phyloP scores from a whole-genome alignment of 1,140 invertebrate species.

The Ephestia elutella region DNA sequence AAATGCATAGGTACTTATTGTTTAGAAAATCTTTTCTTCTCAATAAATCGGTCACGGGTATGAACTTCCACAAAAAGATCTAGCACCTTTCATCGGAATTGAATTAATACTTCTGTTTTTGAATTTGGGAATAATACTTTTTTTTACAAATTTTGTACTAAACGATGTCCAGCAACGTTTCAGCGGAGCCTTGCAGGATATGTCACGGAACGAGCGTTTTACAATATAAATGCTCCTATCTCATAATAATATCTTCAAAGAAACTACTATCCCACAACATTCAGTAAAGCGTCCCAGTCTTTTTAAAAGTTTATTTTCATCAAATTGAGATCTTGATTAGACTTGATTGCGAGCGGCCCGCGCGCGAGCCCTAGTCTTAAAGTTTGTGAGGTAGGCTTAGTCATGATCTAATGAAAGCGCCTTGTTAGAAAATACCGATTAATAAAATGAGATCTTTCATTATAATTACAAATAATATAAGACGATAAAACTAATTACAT shows the following conservation, averaged over 20 bases:
- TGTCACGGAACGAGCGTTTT: slow-evolving; percentile 30
- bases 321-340: slow-evolving; percentile 74
- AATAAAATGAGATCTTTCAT: slow-evolving; percentile 75
- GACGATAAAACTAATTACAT: slow-evolving; percentile 73
- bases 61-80: not conserved
- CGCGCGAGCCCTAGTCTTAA: slow-evolving; percentile 47
- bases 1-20: not conserved
- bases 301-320: slow-evolving; percentile 73
- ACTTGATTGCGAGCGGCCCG: slow-evolving; percentile 58
- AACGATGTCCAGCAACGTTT: slow-evolving; percentile 48
- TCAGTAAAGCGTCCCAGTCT: slow-evolving; percentile 74
- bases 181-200: slow-evolving; percentile 34
- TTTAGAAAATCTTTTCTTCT: not conserved
- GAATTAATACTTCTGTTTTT: slow-evolving; percentile 70
- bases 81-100: slow-evolving; percentile 52
- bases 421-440: slow-evolving; percentile 75
- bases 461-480: slow-evolving; percentile 73
- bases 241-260: slow-evolving; percentile 71
- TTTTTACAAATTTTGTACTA: slow-evolving; percentile 70
- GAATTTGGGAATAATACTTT: slow-evolving; percentile 71
- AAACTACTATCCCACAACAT: slow-evolving; percentile 73
- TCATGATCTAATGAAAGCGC: slow-evolving; percentile 74
- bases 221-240: slow-evolving; percentile 69
- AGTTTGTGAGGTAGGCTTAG: slow-evolving; percentile 74
- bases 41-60: not conserved